phyloP scores from a whole-genome alignment of 64 coral and sea anemone species.

The Actinia tenebrosa region DNA sequence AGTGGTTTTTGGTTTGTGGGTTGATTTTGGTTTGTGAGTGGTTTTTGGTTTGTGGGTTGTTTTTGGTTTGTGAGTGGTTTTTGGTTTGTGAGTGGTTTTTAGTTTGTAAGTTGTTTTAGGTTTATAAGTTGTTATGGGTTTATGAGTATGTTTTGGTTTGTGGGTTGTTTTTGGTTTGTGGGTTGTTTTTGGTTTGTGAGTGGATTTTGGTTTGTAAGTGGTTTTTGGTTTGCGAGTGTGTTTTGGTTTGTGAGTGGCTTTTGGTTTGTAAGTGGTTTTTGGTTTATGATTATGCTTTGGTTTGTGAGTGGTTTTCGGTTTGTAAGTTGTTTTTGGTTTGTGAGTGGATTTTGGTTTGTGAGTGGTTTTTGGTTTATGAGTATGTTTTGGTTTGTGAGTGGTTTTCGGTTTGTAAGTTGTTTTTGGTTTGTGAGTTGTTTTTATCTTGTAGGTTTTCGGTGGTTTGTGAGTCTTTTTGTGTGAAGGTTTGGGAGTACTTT shows the following conservation, averaged over 20 bases:
- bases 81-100: background rate
- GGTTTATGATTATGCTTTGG: background rate
- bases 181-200: background rate
- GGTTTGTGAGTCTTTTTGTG: background rate
- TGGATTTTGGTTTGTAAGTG: background rate
- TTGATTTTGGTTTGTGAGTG: background rate
- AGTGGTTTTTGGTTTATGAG: background rate
- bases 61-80: background rate
- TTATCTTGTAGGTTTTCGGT: background rate
- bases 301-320: background rate
- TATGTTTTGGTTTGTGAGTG: background rate
- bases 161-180: background rate
- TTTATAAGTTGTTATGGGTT: background rate
- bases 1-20: background rate
- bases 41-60: background rate
- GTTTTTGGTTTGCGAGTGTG: background rate
- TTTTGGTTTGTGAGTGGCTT: background rate
- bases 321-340: background rate
- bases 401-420: background rate
- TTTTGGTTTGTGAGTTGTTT: background rate
- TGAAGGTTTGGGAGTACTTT: background rate
- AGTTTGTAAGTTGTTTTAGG: background rate
- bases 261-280: background rate
- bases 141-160: background rate
- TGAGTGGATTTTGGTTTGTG: background rate